Evolutionary conservation across 64 coral and sea anemone species (phyloP).

Genomic region (Anthopleura sola): DNA sequence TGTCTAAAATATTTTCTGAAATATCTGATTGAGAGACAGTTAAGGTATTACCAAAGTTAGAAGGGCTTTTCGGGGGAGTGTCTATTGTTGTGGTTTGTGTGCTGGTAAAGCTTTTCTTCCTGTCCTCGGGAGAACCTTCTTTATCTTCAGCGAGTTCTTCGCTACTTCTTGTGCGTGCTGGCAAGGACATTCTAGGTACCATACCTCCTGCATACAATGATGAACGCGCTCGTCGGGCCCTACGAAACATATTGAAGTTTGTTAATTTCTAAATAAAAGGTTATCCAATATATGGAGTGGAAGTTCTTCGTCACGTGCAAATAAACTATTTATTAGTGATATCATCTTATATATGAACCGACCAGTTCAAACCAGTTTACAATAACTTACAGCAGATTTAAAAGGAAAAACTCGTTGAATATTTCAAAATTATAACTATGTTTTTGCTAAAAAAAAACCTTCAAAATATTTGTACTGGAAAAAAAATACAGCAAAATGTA

Average conservation of each 20-base stretch:
- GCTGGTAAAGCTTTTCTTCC: conserved; percentile 85
- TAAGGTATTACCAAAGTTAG: conserved; percentile 75
- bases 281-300: too few species aligned
- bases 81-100: conserved; percentile 79
- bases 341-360: too few species aligned
- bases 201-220: conserved; percentile 87
- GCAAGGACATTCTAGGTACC: conserved; percentile 59
- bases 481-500: too few species aligned
- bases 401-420: too few species aligned
- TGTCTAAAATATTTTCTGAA: conserved; percentile 55
- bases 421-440: too few species aligned
- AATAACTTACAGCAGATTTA: too few species aligned
- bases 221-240: conserved; percentile 82
- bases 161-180: conserved; percentile 65
- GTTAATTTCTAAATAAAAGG: not conserved
- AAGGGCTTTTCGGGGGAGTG: conserved; percentile 77
- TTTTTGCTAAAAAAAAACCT: too few species aligned
- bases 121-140: conserved; percentile 29
- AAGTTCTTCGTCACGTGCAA: too few species aligned
- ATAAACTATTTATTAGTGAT: too few species aligned
- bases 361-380: too few species aligned
- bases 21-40: conserved; percentile 72
- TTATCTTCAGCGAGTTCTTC: conserved; percentile 58
- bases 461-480: too few species aligned
- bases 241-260: not conserved